Evolutionary conservation across 1,140 invertebrate genomes (phyloP).

Genomic region (Eupristina koningsbergeri): DNA sequence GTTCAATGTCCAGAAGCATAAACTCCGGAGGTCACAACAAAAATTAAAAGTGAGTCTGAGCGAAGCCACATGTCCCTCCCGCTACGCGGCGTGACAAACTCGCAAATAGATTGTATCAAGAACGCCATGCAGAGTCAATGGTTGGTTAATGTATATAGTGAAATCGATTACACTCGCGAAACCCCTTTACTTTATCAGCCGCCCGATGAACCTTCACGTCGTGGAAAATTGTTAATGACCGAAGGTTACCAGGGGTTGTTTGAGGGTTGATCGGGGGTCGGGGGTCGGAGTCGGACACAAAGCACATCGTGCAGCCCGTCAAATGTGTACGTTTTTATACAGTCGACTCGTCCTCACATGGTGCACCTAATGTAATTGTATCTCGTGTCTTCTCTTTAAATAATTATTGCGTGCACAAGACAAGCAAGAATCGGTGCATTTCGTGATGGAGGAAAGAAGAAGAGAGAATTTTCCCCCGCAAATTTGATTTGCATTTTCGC

Average conservation of each 20-base stretch:
- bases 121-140: neutral
- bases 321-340: neutral
- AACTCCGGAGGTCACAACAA: too few species aligned
- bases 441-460: too few species aligned
- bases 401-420: neutral
- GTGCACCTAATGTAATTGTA: neutral
- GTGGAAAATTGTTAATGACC: conserved; percentile 5
- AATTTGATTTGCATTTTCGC: too few species aligned
- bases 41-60: too few species aligned
- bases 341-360: neutral
- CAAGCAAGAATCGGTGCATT: neutral
- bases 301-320: too few species aligned
- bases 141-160: neutral
- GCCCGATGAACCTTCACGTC: neutral
- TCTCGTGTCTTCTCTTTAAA: neutral
- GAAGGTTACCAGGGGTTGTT: conserved; percentile 11
- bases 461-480: too few species aligned
- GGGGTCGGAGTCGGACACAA: too few species aligned
- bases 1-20: too few species aligned
- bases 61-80: too few species aligned
- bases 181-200: conserved; percentile 8
- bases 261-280: too few species aligned
- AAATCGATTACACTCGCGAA: conserved; percentile 12
- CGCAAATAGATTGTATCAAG: too few species aligned
- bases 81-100: too few species aligned